Percentiles rank a stretch among this genome's conserved stretches.
Evolutionary conservation across 2,113 vertebrate genomes (phyloP).

Genomic region (Calonectris borealis): DNA sequence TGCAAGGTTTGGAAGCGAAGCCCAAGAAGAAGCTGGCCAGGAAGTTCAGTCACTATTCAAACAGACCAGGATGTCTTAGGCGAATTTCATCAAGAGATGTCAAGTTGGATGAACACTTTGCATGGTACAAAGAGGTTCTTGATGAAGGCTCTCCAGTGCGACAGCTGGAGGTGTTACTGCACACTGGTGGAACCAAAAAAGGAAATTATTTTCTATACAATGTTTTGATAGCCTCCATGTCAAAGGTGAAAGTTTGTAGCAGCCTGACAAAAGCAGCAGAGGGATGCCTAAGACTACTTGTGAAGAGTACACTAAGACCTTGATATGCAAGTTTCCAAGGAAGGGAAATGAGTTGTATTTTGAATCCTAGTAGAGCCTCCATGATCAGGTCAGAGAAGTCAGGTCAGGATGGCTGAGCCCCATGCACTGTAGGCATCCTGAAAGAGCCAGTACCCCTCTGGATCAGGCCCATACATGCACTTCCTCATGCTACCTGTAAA

Average conservation of each 20-base stretch:
- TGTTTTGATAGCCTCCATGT: neutral
- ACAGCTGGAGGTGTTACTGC: neutral
- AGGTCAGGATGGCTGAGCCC: neutral
- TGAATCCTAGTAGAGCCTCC: neutral
- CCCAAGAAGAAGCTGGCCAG: neutral
- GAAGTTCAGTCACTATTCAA: neutral
- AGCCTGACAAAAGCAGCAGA: constrained; percentile 2
- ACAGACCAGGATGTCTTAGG: neutral
- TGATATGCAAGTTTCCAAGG: neutral
- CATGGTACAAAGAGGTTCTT: neutral
- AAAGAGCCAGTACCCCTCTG: neutral
- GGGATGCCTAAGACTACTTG: neutral
- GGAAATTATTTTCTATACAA: neutral
- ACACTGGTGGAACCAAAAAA: neutral
- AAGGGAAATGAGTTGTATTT: neutral
- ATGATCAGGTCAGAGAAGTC: neutral
- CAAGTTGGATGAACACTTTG: neutral
- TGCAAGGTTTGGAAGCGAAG: neutral
- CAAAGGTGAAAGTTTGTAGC: neutral
- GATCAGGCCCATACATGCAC: neutral
- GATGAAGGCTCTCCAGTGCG: neutral
- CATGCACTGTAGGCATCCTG: neutral
- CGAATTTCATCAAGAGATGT: neutral
- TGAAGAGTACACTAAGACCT: neutral
- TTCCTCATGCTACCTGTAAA: neutral